Percentiles rank a stretch among this genome's conserved stretches.
phyloP scores from a whole-genome alignment of 2,113 vertebrate genomes.

The Alethe diademata region DNA sequence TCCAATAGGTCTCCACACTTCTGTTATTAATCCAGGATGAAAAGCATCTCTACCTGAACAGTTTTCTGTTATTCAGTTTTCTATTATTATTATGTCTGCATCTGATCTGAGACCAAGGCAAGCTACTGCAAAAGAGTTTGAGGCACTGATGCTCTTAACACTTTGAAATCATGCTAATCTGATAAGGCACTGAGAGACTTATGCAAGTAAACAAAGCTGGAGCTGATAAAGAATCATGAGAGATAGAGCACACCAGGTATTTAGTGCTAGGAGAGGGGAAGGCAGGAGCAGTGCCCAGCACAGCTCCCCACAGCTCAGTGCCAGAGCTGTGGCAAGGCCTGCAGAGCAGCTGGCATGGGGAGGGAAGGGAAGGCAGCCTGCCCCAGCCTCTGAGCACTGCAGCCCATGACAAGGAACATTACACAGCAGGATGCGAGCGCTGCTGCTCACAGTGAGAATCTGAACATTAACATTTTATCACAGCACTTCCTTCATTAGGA shows the following conservation, averaged over 20 bases:
- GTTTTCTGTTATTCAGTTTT: background rate
- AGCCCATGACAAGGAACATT: background rate
- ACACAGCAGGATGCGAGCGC: accelerated
- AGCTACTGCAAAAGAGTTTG: background rate
- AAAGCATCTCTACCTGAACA: background rate
- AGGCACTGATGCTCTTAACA: constrained; percentile 21
- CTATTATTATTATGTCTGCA: background rate
- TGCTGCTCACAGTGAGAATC: background rate
- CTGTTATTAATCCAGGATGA: background rate
- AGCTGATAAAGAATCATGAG: background rate
- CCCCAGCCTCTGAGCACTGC: background rate
- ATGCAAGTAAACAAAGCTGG: constrained; percentile 23
- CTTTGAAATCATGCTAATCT: constrained; percentile 50
- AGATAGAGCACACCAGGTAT: background rate
- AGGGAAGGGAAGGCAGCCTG: background rate
- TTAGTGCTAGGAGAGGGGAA: background rate
- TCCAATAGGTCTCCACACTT: background rate
- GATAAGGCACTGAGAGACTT: constrained; percentile 36
- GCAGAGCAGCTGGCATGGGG: accelerated
- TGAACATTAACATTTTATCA: background rate
- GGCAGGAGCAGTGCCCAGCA: background rate
- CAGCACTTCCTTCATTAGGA: background rate
- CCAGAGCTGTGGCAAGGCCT: background rate
- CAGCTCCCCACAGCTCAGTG: background rate
- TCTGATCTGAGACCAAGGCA: background rate